These are phyloP conservation scores for Drosophila gunungcola DNA, from an alignment of 1,140 invertebrate genomes.

Conservation along the genomic window DNA sequence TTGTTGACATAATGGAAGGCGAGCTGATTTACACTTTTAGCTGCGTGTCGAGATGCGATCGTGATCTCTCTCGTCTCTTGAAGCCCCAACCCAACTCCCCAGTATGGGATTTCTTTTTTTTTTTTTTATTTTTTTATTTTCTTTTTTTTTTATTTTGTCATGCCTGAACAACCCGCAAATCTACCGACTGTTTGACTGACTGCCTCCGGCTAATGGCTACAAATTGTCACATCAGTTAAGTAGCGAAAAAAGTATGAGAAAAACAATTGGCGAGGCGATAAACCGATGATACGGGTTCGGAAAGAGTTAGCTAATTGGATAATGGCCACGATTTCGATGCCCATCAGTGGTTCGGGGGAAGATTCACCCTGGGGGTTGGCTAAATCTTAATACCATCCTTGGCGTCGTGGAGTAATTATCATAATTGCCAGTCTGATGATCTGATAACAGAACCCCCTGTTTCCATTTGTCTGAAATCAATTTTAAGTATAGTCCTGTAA, in stretches of 20 bases:
- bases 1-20: slow-evolving; percentile 47
- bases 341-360: not conserved
- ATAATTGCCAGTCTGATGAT: not conserved
- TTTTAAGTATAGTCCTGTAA: not conserved
- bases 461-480: too few species aligned
- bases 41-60: slow-evolving; percentile 46
- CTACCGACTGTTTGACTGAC: slow-evolving; percentile 25
- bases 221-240: slow-evolving; percentile 53
- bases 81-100: not conserved
- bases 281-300: slow-evolving; percentile 34
- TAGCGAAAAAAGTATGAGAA: slow-evolving; percentile 8
- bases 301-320: slow-evolving; percentile 36
- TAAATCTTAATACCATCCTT: not conserved
- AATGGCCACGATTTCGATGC: slow-evolving; percentile 20
- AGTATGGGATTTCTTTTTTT: not conserved
- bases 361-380: not conserved
- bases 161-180: slow-evolving; percentile 35
- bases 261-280: slow-evolving; percentile 48
- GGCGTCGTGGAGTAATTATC: not conserved
- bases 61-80: slow-evolving; percentile 2
- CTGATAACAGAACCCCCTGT: not conserved
- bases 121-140: not conserved
- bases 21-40: slow-evolving; percentile 49
- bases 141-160: not conserved
- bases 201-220: slow-evolving; percentile 45